Base-by-base conservation (phyloP, 2,797 vertebrate genomes). In the Enoplosus armatus region DNA sequence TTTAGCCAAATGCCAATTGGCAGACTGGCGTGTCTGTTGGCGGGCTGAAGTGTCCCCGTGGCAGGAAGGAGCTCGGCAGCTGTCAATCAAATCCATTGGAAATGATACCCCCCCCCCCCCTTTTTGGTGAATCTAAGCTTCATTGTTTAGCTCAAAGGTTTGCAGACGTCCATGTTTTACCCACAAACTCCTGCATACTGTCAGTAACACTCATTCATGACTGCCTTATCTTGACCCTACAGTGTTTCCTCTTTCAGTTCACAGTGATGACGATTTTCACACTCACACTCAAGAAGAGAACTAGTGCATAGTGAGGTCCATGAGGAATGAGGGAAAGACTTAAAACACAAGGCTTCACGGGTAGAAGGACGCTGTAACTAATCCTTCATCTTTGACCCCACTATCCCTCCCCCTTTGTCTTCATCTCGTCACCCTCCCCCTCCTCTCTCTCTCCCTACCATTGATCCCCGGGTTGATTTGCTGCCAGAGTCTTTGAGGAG, bases 401-500 rank as follows among this genome's bases (percentile, higher is more conserved):
- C 37, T 33, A 0, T 14, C 31, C 11, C 12, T 22, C 37, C 54
- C 2, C 3, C 29, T 62, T 20, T 5, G 29, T 64, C 75, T 60
- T 0, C 51, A n/a, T 4, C 26, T 51, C n/a, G 14, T 43, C 59
- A 39, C 39, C 37, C 27, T 31, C 0, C 45, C 15, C 53, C 5
- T 2, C 43, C 12, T 5, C 6, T 22, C 26, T 37, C 20, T 6
- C 48, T 22, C 7, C 31, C n/a, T 35, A 18, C 35, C 41, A 68
- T 65, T 77, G 79, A 82, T 84, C 55, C 26, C 5, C 0, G 0
- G 31, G 47, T 53, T 87, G 85, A 85, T 81, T 53, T 60, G 74
- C 81, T 81, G 86, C 79, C 83, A 87, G 79, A 6, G 37, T 75
- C 79, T 85, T 72, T 72, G 56, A 82, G 55, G 24, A 54, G 62